A percentile compares a stretch with the other conserved stretches of the same genome.
Conservation (phyloP, 2,797 vertebrate genomes). For the Rallus crepitans region DNA sequence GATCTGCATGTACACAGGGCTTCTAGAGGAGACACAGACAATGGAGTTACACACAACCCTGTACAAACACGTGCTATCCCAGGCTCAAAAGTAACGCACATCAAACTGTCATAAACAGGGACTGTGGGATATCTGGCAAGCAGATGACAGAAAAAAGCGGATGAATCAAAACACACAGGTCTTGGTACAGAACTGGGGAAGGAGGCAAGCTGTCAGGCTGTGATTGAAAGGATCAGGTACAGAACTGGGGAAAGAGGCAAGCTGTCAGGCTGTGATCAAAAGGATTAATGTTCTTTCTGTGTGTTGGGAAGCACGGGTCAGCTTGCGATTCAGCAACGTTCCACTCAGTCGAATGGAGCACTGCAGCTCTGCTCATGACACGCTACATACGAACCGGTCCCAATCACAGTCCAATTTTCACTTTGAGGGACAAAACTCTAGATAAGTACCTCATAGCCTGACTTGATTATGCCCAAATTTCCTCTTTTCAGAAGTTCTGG, state of each 20-base stretch:
- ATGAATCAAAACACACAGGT: not conserved
- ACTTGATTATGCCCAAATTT: not conserved
- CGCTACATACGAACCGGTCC: not conserved
- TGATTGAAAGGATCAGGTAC: too few species aligned
- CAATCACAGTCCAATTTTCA: not conserved
- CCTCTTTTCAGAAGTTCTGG: too few species aligned
- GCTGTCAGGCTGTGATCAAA: not conserved
- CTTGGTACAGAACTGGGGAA: not conserved
- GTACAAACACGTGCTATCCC: not conserved
- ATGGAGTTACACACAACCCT: not conserved
- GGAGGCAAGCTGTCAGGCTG: not conserved
- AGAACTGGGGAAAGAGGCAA: too few species aligned
- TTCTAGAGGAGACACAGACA: not conserved
- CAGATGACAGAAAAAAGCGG: not conserved
- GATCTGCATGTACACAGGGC: not conserved
- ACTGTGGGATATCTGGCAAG: not conserved
- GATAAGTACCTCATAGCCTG: not conserved
- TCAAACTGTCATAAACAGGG: not conserved
- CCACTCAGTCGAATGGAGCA: not conserved
- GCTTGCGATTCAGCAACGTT: not conserved
- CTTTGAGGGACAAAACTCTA: not conserved
- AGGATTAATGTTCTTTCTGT: not conserved
- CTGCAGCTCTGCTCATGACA: rapidly evolving
- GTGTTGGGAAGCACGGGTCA: not conserved
- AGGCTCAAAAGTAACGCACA: not conserved